Percentiles rank a stretch among this genome's conserved stretches.
phyloP scores from a whole-genome alignment of 1,140 invertebrate genomes.

The Geopemphigus sp. region DNA sequence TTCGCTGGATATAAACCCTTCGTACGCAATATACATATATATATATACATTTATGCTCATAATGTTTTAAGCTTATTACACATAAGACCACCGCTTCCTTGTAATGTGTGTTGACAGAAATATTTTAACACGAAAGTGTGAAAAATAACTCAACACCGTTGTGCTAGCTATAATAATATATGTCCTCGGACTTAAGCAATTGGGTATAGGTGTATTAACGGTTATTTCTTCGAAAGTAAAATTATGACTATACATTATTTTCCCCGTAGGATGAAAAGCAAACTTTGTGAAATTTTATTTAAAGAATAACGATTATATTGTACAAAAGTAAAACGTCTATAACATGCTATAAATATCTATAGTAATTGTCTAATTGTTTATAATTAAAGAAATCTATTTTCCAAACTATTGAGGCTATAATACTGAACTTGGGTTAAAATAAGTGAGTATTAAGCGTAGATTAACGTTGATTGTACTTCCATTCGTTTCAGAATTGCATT shows the following conservation, averaged over 20 bases:
- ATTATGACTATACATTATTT: neutral
- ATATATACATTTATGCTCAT: neutral
- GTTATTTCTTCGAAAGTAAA: constrained; percentile 8
- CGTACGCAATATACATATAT: neutral
- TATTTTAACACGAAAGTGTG: constrained; percentile 35
- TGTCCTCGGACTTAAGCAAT: neutral
- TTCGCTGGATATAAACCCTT: constrained; percentile 6
- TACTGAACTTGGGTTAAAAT: too few relatives aligned
- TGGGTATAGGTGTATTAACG: neutral
- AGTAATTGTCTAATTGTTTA: too few relatives aligned
- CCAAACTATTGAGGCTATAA: too few relatives aligned
- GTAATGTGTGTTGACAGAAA: neutral
- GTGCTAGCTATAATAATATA: neutral
- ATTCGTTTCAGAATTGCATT: too few relatives aligned
- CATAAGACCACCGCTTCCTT: neutral
- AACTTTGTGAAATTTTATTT: neutral
- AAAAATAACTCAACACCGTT: constrained; percentile 36
- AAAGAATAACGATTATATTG: neutral
- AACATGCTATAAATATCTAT: too few relatives aligned
- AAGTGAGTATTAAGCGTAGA: too few relatives aligned
- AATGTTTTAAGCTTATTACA: neutral
- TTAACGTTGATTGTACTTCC: too few relatives aligned
- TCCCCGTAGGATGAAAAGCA: neutral
- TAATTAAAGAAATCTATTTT: too few relatives aligned
- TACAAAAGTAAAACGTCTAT: neutral